Conservation (phyloP, 2,888 invertebrate genomes). For the Brachypalpus laphriformis region DNA sequence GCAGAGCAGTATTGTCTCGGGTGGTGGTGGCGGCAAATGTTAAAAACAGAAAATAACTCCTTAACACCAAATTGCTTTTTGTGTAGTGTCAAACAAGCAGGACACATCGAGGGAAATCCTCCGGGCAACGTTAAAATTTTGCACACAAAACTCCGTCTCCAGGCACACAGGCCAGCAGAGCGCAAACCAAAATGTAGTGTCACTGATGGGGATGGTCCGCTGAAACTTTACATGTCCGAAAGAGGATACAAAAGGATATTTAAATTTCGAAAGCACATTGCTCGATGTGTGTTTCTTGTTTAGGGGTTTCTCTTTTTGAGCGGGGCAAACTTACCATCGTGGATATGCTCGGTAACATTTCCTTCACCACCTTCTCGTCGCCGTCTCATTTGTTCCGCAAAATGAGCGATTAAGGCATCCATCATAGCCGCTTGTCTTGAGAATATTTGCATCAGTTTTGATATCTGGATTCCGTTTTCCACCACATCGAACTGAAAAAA, state of each 20-base stretch:
- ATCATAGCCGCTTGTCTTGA: constrained; percentile 92
- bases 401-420: constrained; percentile 92
- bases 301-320: background rate
- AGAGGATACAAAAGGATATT: constrained; percentile 16
- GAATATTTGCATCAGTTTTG: constrained; percentile 83
- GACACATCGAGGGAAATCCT: constrained; percentile 60
- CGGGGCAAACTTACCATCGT: constrained; percentile 80
- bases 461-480: constrained; percentile 82
- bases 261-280: constrained; percentile 16
- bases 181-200: background rate
- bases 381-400: constrained; percentile 90
- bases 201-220: background rate
- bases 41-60: constrained; percentile 54
- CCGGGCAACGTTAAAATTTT: constrained; percentile 57
- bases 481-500: constrained; percentile 81
- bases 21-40: background rate
- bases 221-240: constrained; percentile 30
- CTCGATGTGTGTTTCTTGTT: background rate
- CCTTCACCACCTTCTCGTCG: constrained; percentile 83
- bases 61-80: constrained; percentile 71
- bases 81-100: constrained; percentile 68
- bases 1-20: background rate
- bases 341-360: constrained; percentile 81
- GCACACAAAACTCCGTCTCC: constrained; percentile 45
- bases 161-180: constrained; percentile 14